Base-by-base conservation (phyloP, 2,797 vertebrate genomes). In the Acanthornis magna region DNA sequence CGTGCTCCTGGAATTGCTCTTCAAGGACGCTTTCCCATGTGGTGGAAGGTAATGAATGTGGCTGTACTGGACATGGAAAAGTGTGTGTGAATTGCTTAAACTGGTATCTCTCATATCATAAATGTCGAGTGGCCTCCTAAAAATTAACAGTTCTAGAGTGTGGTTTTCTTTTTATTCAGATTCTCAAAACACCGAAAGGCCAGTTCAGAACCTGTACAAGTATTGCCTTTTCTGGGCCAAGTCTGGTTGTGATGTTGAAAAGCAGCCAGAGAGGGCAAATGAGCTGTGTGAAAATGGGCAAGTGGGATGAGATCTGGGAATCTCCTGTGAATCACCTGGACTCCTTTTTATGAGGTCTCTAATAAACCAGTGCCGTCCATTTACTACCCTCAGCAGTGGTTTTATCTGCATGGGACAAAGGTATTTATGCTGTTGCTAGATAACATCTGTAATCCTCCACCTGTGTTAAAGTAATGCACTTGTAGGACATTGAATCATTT, bases 41-140 rank as follows among this genome's bases (percentile, higher is more conserved):
- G 65, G 53, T 80, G 22, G 63, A 67, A 61, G 57, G 25, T 60
- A 8, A 36, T 40, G 77, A 48, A 48, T 16, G 15, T 70, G 71
- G 57, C n/a, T 43, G 32, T 19, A 3, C 19, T 45, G 79, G 55
- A 36, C 57, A 3, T 7, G 7, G 38, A 29, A 63, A 38, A 61
- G 48, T 0, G 0, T 16, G 1, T 12, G 6, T 53, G 42, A 47
- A 43, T 81, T 68, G 51, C 57, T 82, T 42, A 45, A 65, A 42
- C 34, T 7, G 4, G 0, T 13, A 0, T 40, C 9, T 72, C 40
- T 81, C 13, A 0, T 25, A 3, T 23, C 19, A 1, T 10, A 1
- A 0, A 1, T 54, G 38, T 51, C n/a, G 43, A 55, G 23, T 32
- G n/a, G n/a, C 21, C 66, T 81, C 74, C 62, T 66, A 9, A 75